Evolutionary conservation across 1,140 invertebrate species (phyloP).

Genomic region (Cryptotermes secundus): DNA sequence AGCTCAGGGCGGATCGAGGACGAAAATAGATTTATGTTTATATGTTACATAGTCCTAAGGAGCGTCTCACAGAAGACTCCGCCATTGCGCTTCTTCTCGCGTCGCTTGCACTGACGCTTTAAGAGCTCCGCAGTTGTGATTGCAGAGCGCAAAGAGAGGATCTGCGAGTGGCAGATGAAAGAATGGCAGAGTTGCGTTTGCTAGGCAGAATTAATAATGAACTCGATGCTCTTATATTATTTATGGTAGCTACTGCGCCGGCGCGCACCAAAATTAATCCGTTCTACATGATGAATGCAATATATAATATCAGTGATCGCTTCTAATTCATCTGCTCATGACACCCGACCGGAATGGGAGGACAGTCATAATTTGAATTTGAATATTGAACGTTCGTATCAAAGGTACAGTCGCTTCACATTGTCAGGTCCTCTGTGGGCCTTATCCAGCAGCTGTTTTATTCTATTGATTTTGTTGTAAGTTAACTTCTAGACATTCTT

Average conservation of each 20-base stretch:
- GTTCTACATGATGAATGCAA: constrained; percentile 3
- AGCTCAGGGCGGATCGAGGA: no score
- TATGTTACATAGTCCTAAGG: no score
- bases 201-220: constrained; percentile 6
- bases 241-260: not conserved
- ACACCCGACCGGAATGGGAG: not conserved
- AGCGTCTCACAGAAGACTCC: no score
- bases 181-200: not conserved
- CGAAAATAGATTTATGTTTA: no score
- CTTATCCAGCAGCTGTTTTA: no score
- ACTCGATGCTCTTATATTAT: not conserved
- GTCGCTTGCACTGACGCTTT: no score
- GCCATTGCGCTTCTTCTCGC: no score
- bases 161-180: not conserved
- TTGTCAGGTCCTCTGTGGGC: no score
- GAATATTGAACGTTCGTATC: not conserved
- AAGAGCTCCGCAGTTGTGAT: no score
- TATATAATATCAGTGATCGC: constrained; percentile 17
- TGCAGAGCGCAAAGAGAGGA: no score
- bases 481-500: no score
- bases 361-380: not conserved
- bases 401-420: not conserved
- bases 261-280: not conserved
- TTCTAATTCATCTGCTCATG: constrained; percentile 17
- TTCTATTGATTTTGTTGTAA: no score